Base-by-base conservation (phyloP, 2,113 vertebrate species). In the Thermophis baileyi region DNA sequence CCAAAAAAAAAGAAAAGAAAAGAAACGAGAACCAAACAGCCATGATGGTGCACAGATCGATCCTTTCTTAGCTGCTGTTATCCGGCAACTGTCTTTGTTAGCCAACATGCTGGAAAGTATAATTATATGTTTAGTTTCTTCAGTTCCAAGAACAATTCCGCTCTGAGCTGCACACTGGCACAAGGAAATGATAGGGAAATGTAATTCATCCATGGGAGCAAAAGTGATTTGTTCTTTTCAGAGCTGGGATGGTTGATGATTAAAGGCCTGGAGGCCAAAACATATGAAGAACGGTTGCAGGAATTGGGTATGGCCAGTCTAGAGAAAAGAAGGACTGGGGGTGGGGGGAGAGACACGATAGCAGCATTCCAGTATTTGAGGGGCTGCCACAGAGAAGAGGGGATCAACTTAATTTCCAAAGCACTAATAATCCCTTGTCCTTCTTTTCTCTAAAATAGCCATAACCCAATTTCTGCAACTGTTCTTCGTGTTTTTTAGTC, bases 121-220 rank as follows among this genome's bases (percentile, higher is more conserved):
- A 93, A 27, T 3, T 74, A 92, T 96, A 92, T 89, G 93, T 89
- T 94, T 92, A 93, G 92, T 95, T 96, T 95, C 90, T 91, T 94
- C 91, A 54, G 90, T 92, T 95, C 94, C 49, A 95, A 95, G 92
- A 89, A 96, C 9, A 92, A 24, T 96, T 95, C 93, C 93, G 89
- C 89, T 93, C 94, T 57, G 0, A 94, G 88, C 27, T 92, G 94
- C 90, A 94, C 12, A 0, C 0, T 55, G 86, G 81, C 89, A 89
- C 35, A 24, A 30, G 25, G 54, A 90, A 85, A 91, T 90, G 30
- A 91, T 60, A 91, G 1, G 9, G 11, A 63, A 92, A 94, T 95
- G 93, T 96, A 97, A 96, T 96, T 95, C 96, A 96, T 96, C 96
- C 96, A 25, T 18, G 53, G 89, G 93, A 94, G 94, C 96, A 97